Conservation (phyloP, 2,113 vertebrate species). For the Orthonyx spaldingii region DNA sequence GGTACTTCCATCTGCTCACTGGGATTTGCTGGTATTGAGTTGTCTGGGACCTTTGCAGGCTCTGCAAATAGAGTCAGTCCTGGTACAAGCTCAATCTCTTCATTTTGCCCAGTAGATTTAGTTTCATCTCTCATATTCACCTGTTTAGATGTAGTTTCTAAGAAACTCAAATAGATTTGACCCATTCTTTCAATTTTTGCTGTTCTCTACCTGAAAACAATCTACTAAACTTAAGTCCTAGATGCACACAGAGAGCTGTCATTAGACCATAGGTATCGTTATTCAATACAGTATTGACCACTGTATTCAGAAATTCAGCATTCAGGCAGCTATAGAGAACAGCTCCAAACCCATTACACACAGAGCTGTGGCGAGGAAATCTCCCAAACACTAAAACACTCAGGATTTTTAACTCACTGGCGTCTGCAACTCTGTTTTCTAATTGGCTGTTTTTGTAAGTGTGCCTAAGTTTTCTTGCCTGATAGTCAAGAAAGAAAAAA, state of each 20-base stretch:
- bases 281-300: conserved; percentile 11
- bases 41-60: background rate
- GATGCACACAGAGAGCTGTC: background rate
- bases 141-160: background rate
- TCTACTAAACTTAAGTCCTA: background rate
- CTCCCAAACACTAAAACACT: background rate
- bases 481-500: background rate
- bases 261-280: background rate
- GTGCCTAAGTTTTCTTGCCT: background rate
- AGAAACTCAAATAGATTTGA: background rate
- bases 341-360: background rate
- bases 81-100: background rate
- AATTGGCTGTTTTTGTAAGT: background rate
- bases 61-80: background rate
- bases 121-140: background rate
- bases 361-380: background rate
- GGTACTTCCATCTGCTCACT: background rate
- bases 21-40: background rate
- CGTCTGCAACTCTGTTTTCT: background rate
- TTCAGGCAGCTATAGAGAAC: background rate
- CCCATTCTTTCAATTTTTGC: background rate
- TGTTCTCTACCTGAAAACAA: background rate
- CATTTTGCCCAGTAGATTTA: background rate
- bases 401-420: background rate
- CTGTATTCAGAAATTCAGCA: background rate